Conservation (phyloP, 1,140 invertebrate genomes). For the Cydia pomonella region DNA sequence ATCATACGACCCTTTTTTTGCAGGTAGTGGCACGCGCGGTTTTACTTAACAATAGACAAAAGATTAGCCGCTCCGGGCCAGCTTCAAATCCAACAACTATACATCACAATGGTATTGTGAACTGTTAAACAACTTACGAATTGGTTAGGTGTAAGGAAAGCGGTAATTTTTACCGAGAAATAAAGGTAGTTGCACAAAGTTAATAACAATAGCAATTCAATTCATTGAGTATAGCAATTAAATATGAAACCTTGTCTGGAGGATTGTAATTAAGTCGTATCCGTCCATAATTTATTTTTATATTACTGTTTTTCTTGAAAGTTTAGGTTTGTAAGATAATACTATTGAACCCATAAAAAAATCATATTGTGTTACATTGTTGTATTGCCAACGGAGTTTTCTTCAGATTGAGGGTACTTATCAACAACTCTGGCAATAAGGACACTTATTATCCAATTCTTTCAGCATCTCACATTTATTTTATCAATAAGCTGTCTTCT, state of each 20-base stretch:
- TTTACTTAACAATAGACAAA: no score
- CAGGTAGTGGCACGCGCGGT: no score
- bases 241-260: background rate
- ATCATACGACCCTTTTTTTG: no score
- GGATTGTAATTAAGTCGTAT: conserved; percentile 35
- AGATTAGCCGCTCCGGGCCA: no score
- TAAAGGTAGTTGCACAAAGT: conserved; percentile 36
- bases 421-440: background rate
- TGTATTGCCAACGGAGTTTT: background rate
- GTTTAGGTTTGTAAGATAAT: background rate
- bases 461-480: background rate
- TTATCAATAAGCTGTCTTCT: no score
- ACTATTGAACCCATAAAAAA: background rate
- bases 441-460: background rate
- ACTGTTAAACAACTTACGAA: conserved; percentile 22
- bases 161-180: conserved; percentile 13
- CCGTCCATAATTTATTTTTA: conserved; percentile 36
- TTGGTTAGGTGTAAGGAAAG: conserved; percentile 12
- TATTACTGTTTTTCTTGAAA: background rate
- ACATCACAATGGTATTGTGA: conserved; percentile 35
- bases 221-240: conserved; percentile 8
- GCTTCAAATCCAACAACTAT: no score
- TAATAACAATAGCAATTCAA: conserved; percentile 20
- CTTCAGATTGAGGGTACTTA: background rate
- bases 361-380: background rate